Evolutionary conservation across 2,888 invertebrate species (phyloP), one percentile per base, ranked within the genome.

Genomic region (Lysandra bellargus): DNA sequence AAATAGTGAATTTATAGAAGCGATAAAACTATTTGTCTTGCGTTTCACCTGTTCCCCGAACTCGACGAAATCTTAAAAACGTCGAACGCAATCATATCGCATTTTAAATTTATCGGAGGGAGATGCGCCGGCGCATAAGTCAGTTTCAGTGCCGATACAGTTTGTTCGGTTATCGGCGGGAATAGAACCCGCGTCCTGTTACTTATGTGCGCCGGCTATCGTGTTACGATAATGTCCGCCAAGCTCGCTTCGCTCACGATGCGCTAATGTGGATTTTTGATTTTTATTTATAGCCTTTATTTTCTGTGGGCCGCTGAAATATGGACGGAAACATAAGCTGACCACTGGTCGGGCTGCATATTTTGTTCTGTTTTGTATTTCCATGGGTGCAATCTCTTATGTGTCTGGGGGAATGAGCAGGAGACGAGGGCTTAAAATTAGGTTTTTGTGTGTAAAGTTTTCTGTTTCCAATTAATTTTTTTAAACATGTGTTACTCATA

Each of bases 151-250:
- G 83, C 86, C 88, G 90, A 91, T 92, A 91, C 88, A 88, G 90
- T 90, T 91, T 88, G 86, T 87, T 87, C 87, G 88, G 87, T 89
- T 92, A 92, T 92, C 91, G 86, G 84, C 85, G 82, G 84, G 88
- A 88, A 90, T 88, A 89, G 90, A 88, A 89, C 83, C 82, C 81
- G 80, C 81, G 83, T 79, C 78, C 82, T 80, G 83, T 90, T 89
- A 91, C 87, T 92, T 91, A 91, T 91, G 91, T 87, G 84, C 84
- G 84, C 80, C 83, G 83, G 85, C 87, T 92, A 92, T 92, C 92
- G 85, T 84, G 86, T 87, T 86, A 84, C 89, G 92, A 92, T 92
- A 92, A 88, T 91, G 89, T 88, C 88, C 83, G 85, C 85, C 85
- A 84, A 85, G 88, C 87, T 84, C 85, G 84, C 85, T 87, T 80